Conservation (phyloP, 2,113 vertebrate species). For the Hyperoodon ampullatus region DNA sequence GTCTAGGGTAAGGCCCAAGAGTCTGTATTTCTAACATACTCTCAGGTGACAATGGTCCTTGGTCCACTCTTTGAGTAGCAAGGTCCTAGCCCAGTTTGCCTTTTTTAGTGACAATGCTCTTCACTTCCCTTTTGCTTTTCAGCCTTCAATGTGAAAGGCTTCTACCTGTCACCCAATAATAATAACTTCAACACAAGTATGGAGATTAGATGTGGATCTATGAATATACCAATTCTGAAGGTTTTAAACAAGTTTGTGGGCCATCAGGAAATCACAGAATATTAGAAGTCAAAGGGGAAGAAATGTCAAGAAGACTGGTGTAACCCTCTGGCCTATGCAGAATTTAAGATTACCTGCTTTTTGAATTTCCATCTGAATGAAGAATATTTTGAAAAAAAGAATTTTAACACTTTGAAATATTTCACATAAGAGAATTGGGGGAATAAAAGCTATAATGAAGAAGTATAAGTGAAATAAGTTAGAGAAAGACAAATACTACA, state of each 20-base stretch:
- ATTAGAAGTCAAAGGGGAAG: not conserved
- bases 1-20: not conserved
- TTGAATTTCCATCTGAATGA: not conserved
- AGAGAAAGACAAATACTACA: not conserved
- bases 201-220: not conserved
- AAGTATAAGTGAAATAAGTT: not conserved
- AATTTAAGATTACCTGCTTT: not conserved
- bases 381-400: not conserved
- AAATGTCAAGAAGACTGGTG: not conserved
- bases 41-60: not conserved
- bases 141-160: not conserved
- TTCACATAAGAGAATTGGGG: not conserved
- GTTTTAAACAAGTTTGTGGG: not conserved
- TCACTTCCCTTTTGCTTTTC: not conserved
- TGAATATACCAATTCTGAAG: not conserved
- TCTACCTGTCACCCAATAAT: not conserved
- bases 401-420: constrained; percentile 2
- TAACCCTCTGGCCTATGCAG: not conserved
- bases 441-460: not conserved
- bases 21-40: not conserved
- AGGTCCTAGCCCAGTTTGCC: not conserved
- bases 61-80: not conserved
- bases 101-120: not conserved
- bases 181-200: not conserved
- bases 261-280: not conserved